A percentile compares a stretch with the other conserved stretches of the same genome.
Conservation (phyloP, 2,888 invertebrate genomes). For the Microdon myrmicae region DNA sequence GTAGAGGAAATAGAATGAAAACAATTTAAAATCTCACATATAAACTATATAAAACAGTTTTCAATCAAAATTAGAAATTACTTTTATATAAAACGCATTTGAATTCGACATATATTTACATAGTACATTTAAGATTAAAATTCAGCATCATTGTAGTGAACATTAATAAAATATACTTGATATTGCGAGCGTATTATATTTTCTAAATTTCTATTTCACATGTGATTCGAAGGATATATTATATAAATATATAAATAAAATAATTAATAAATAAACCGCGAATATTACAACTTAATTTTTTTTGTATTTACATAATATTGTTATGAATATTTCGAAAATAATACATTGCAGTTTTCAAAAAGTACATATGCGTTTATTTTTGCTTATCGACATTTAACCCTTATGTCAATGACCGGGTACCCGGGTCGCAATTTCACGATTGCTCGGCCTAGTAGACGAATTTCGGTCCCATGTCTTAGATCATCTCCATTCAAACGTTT, state of each 20-base stretch:
- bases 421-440: no score
- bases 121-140: slow-evolving; percentile 5
- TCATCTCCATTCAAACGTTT: no score
- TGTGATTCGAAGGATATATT: slow-evolving; percentile 22
- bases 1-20: slow-evolving; percentile 1
- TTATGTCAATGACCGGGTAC: no score
- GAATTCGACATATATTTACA: slow-evolving; percentile 5
- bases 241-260: slow-evolving; percentile 1
- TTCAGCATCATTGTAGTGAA: slow-evolving; percentile 12
- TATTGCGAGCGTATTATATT: slow-evolving; percentile 25
- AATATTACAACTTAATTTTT: slow-evolving; percentile 19
- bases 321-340: slow-evolving; percentile 32
- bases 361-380: neutral
- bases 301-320: slow-evolving; percentile 21
- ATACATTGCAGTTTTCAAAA: slow-evolving; percentile 35
- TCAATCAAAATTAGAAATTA: slow-evolving; percentile 20
- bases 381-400: no score
- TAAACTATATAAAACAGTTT: slow-evolving; percentile 1
- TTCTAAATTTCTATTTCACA: slow-evolving; percentile 33
- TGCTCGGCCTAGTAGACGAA: no score
- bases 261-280: no score
- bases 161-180: slow-evolving; percentile 1
- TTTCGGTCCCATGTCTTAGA: no score
- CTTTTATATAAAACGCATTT: slow-evolving; percentile 1
- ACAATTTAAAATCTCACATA: neutral